Percentiles rank a stretch among this genome's conserved stretches.
phyloP scores from a whole-genome alignment of 2,113 vertebrate species.

The Leuciscus idus region DNA sequence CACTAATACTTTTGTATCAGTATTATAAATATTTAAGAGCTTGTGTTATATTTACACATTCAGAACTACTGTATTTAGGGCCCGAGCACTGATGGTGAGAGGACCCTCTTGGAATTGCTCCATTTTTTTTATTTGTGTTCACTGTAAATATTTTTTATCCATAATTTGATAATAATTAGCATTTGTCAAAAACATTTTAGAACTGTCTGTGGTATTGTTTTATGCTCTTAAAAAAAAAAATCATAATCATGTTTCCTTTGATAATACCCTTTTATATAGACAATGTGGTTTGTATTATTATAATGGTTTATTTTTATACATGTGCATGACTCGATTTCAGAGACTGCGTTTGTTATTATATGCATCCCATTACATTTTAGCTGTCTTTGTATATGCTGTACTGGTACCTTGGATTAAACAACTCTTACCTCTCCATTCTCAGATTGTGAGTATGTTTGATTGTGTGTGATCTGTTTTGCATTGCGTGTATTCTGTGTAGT shows the following conservation, averaged over 20 bases:
- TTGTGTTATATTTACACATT: neutral
- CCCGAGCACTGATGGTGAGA: no score
- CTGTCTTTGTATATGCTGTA: neutral
- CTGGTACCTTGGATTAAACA: neutral
- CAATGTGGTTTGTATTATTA: neutral
- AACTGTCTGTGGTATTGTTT: neutral
- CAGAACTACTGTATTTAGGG: neutral
- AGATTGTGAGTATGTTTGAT: neutral
- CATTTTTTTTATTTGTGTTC: neutral
- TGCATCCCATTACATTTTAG: neutral
- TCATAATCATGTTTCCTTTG: neutral
- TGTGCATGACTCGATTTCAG: conserved; percentile 7
- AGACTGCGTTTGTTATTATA: neutral
- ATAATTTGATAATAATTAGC: neutral
- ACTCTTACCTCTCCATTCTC: conserved; percentile 10
- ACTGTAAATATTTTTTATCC: neutral
- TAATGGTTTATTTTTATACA: neutral
- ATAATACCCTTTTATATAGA: neutral
- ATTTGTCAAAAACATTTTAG: neutral
- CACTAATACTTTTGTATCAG: neutral
- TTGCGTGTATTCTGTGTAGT: neutral
- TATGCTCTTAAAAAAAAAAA: neutral
- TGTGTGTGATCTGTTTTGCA: neutral
- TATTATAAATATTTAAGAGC: neutral
- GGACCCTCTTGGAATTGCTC: no score